Evolutionary conservation across 2,797 vertebrate genomes (phyloP).

Genomic region (Falco novaeseelandiae): DNA sequence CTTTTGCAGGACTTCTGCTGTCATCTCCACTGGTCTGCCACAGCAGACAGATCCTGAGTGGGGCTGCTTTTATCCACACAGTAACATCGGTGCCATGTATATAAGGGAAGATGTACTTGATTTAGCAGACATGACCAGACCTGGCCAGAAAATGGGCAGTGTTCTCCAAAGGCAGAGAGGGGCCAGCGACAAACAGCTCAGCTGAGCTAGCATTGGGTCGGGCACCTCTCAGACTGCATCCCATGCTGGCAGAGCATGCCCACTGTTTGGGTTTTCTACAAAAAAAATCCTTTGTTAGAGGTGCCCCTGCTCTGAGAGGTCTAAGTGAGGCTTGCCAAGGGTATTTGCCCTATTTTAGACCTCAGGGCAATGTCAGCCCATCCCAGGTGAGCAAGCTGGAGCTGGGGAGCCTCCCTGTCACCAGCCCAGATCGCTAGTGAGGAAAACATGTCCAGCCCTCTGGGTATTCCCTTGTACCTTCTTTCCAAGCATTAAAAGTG

Average conservation of each 20-base stretch:
- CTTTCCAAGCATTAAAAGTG: slow-evolving; percentile 36
- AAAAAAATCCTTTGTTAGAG: neutral
- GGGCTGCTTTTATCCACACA: neutral
- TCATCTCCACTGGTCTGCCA: neutral
- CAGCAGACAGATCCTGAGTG: rapidly evolving
- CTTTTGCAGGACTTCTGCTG: neutral
- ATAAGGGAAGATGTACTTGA: neutral
- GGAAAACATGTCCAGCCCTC: neutral
- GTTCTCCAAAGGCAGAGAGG: neutral
- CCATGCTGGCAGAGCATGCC: rapidly evolving
- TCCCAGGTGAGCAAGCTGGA: neutral
- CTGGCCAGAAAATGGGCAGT: neutral
- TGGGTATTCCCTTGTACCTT: neutral
- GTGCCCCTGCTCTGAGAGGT: neutral
- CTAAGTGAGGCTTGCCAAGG: neutral
- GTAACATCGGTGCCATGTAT: neutral
- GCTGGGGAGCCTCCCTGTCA: neutral
- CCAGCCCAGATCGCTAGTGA: neutral
- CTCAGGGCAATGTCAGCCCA: neutral
- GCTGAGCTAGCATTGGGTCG: neutral
- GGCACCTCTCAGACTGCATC: neutral
- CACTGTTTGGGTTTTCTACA: neutral
- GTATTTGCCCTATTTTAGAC: neutral
- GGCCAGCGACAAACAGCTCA: neutral
- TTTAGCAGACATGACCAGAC: neutral